phyloP scores from a whole-genome alignment of 1,140 invertebrate species.

The Caenorhabditis tropicalis region DNA sequence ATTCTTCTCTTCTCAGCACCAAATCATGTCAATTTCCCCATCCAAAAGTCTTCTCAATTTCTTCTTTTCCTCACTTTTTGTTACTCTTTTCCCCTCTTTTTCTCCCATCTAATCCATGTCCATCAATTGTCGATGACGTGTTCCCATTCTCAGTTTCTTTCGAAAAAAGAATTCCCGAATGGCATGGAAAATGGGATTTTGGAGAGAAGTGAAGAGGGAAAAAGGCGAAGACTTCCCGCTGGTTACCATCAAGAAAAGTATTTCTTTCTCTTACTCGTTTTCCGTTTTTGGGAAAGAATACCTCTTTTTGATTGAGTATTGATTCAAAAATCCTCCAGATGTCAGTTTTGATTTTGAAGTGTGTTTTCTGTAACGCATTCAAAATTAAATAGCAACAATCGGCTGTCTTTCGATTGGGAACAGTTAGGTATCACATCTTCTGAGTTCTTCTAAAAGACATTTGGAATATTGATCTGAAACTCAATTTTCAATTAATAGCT shows the following conservation, averaged over 20 bases:
- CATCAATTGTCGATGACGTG: conserved; percentile 41
- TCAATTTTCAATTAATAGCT: too few relatives aligned
- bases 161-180: conserved; percentile 15
- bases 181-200: conserved; percentile 36
- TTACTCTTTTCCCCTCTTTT: neutral
- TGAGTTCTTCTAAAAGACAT: too few relatives aligned
- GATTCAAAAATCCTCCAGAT: neutral
- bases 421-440: too few relatives aligned
- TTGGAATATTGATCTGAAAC: too few relatives aligned
- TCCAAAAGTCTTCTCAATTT: neutral
- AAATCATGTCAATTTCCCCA: conserved; percentile 16
- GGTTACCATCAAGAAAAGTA: conserved; percentile 7
- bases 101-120: conserved; percentile 13
- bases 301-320: neutral
- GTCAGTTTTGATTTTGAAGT: too few relatives aligned
- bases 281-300: neutral
- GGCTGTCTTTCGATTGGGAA: too few relatives aligned
- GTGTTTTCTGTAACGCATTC: too few relatives aligned
- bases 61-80: neutral
- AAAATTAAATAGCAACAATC: too few relatives aligned
- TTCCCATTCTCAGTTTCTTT: conserved; percentile 31
- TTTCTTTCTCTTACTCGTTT: neutral
- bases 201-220: neutral
- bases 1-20: neutral
- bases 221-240: neutral